These are phyloP conservation scores for Pteronotus mesoamericanus DNA, from an alignment of 2,797 vertebrate genomes.

Conservation along the genomic window DNA sequence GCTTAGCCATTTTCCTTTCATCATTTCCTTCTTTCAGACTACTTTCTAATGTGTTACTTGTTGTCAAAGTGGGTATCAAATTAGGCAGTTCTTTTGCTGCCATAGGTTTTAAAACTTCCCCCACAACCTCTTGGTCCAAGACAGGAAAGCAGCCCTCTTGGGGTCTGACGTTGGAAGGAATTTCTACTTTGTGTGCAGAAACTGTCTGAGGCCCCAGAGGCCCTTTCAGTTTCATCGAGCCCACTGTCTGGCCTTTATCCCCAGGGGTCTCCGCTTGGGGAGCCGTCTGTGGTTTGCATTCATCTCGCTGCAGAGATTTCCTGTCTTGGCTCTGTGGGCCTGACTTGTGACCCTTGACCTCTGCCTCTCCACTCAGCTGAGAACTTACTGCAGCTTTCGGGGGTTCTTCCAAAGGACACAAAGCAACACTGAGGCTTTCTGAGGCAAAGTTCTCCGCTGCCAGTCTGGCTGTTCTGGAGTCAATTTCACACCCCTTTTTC, in stretches of 20 bases:
- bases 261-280: not conserved
- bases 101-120: not conserved
- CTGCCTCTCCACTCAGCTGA: not conserved
- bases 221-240: not conserved
- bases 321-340: not conserved
- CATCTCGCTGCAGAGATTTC: not conserved
- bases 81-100: accelerated
- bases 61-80: not conserved
- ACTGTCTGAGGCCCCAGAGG: not conserved
- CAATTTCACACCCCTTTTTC: not conserved
- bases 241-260: not conserved
- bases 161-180: not conserved
- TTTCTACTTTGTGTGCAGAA: not conserved
- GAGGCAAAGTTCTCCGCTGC: accelerated
- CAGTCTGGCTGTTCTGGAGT: not conserved
- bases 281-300: not conserved
- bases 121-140: not conserved
- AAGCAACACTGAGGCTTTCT: not conserved
- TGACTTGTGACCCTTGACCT: not conserved
- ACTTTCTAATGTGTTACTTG: not conserved
- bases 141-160: not conserved
- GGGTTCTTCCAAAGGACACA: not conserved
- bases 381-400: accelerated
- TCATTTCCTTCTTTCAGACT: not conserved
- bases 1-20: not conserved